A percentile compares a stretch with the other conserved stretches of the same genome.
These are phyloP conservation scores for Apaloderma vittatum DNA, from an alignment of 2,113 vertebrate genomes.

Conservation along the genomic window DNA sequence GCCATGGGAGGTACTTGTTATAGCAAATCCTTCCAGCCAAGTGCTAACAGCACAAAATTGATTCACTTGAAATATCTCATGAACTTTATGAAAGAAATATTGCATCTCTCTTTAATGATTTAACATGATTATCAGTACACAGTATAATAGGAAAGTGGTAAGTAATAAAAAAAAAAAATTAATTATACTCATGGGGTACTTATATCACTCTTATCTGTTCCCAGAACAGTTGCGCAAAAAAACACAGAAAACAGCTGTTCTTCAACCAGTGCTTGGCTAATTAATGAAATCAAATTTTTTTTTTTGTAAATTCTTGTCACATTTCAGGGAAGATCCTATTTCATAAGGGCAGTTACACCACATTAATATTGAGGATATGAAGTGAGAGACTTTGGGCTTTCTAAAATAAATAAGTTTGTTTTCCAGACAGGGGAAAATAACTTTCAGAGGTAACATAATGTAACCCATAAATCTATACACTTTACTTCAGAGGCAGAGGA, in stretches of 20 bases:
- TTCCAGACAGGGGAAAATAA: conserved; percentile 14
- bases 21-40: neutral
- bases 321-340: neutral
- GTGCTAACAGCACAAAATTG: neutral
- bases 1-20: neutral
- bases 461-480: neutral
- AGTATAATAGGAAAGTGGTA: neutral
- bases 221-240: neutral
- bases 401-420: neutral
- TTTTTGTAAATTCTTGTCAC: neutral
- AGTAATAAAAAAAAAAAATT: neutral
- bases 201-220: neutral
- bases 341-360: neutral
- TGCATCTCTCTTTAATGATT: neutral
- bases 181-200: neutral
- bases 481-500: neutral
- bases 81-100: neutral
- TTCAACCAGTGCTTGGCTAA: neutral
- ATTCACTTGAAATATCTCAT: neutral
- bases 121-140: neutral
- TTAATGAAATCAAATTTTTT: neutral
- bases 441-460: neutral
- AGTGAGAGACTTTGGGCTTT: neutral
- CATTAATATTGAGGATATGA: neutral
- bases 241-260: neutral